These are phyloP conservation scores for Eupithecia dodoneata DNA, from an alignment of 2,888 invertebrate genomes.

Conservation along the genomic window DNA sequence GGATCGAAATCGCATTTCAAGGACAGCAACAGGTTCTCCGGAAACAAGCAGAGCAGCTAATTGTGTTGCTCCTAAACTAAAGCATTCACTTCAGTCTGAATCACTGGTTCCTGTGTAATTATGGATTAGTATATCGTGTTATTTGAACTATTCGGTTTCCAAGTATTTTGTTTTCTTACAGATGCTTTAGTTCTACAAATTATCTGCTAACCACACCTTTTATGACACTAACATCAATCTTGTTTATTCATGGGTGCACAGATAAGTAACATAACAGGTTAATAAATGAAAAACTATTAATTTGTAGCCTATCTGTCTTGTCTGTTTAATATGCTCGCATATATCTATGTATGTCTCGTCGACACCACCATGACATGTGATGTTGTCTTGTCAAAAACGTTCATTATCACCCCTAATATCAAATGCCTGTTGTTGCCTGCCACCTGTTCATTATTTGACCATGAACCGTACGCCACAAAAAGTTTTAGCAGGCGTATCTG, in stretches of 20 bases:
- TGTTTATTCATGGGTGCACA: slow-evolving; percentile 3
- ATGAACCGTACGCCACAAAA: slow-evolving; percentile 26
- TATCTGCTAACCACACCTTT: slow-evolving; percentile 2
- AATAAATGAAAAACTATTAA: slow-evolving; percentile 4
- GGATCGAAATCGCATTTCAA: slow-evolving; percentile 34
- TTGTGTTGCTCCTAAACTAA: slow-evolving; percentile 32
- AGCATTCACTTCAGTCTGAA: slow-evolving; percentile 25
- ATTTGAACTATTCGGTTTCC: neutral
- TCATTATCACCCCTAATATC: slow-evolving; percentile 26
- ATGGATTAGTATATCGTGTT: slow-evolving; percentile 4
- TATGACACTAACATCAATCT: slow-evolving; percentile 9
- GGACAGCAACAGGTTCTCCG: slow-evolving; percentile 38
- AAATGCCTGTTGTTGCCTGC: slow-evolving; percentile 29
- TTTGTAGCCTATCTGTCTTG: neutral
- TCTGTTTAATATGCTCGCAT: slow-evolving; percentile 1
- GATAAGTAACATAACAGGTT: slow-evolving; percentile 9
- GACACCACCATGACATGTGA: slow-evolving; percentile 18
- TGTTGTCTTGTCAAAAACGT: slow-evolving; percentile 23
- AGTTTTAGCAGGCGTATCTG: slow-evolving; percentile 15
- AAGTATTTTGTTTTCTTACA: neutral
- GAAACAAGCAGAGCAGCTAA: slow-evolving; percentile 36
- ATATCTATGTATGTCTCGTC: slow-evolving; percentile 11
- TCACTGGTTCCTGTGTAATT: slow-evolving; percentile 20
- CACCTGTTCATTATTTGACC: slow-evolving; percentile 31
- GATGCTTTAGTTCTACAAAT: neutral